Conservation (phyloP, 2,113 vertebrate species). For the Mionectes macconnelli region DNA sequence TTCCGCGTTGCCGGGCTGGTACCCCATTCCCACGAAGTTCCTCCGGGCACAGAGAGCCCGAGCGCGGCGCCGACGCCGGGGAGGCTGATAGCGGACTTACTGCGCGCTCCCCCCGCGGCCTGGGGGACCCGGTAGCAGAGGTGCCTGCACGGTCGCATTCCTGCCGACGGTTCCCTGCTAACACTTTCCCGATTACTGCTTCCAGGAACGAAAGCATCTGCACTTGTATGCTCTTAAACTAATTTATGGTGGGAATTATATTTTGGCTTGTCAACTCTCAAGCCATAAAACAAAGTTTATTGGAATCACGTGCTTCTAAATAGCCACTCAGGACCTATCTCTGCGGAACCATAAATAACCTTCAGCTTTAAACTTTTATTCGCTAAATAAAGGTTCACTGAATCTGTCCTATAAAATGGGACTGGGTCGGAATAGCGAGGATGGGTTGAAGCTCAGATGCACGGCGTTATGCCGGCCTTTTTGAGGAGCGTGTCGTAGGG, state of each 20-base stretch:
- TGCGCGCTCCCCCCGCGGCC: constrained; percentile 68
- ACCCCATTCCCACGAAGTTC: not conserved
- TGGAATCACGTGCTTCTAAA: constrained; percentile 97
- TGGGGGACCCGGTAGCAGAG: constrained; percentile 57
- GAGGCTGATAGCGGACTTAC: constrained; percentile 80
- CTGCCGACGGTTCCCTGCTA: constrained; percentile 73
- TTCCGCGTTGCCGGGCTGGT: accelerated
- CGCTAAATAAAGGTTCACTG: constrained; percentile 80
- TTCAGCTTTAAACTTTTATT: constrained; percentile 93
- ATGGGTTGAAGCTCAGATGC: constrained; percentile 41
- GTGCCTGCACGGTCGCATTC: constrained; percentile 71
- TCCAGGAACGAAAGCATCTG: constrained; percentile 92
- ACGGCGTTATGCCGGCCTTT: constrained; percentile 32
- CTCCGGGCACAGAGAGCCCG: not conserved
- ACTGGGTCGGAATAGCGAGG: constrained; percentile 52
- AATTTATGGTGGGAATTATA: constrained; percentile 99
- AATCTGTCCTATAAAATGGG: constrained; percentile 68
- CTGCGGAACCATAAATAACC: constrained; percentile 97
- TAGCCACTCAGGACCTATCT: constrained; percentile 96
- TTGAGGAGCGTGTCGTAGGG: not conserved
- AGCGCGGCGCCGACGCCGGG: not conserved
- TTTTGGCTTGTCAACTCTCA: constrained; percentile 99
- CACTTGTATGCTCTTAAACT: constrained; percentile 92
- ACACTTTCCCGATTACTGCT: constrained; percentile 83
- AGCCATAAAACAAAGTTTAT: constrained; percentile 99